Conservation (phyloP, 2,797 vertebrate species). For the Hippoglossus hippoglossus region DNA sequence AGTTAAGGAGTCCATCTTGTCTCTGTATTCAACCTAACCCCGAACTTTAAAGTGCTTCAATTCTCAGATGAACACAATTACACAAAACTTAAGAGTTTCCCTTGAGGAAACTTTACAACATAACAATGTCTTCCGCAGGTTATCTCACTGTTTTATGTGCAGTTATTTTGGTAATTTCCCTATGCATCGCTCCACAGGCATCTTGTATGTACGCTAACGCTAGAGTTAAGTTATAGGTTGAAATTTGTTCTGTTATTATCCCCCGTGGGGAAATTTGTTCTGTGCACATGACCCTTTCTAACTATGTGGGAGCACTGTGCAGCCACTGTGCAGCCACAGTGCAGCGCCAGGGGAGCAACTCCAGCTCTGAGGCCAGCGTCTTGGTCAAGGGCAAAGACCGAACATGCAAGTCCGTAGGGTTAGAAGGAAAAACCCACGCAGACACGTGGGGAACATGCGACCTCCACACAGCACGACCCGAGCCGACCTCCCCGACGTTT, state of each 20-base stretch:
- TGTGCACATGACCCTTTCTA: conserved; percentile 44
- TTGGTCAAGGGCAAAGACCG: conserved; percentile 46
- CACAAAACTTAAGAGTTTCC: conserved; percentile 30
- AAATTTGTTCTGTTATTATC: not conserved
- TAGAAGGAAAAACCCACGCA: conserved; percentile 15
- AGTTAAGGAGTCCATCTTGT: conserved; percentile 73
- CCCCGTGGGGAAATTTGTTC: conserved; percentile 28
- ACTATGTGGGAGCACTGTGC: conserved; percentile 17
- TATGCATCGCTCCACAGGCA: conserved; percentile 7
- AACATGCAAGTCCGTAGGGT: conserved; percentile 30
- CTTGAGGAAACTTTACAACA: conserved; percentile 7
- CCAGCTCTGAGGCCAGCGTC: conserved; percentile 6
- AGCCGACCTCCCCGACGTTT: conserved; percentile 3
- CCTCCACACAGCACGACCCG: not conserved
- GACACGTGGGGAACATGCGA: conserved; percentile 16
- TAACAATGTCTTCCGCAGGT: conserved; percentile 2
- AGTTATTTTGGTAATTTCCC: conserved; percentile 11
- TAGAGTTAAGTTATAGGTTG: conserved; percentile 27
- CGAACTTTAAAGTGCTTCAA: conserved; percentile 71
- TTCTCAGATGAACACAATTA: conserved; percentile 69
- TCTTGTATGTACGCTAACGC: conserved; percentile 15
- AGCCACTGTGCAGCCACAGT: conserved; percentile 14
- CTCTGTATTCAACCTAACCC: conserved; percentile 55
- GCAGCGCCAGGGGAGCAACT: conserved; percentile 21
- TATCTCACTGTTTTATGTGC: conserved; percentile 13